A percentile compares a stretch with the other conserved stretches of the same genome.
Evolutionary conservation across 2,888 invertebrate genomes (phyloP).

Genomic region (Copidosoma aretas): DNA sequence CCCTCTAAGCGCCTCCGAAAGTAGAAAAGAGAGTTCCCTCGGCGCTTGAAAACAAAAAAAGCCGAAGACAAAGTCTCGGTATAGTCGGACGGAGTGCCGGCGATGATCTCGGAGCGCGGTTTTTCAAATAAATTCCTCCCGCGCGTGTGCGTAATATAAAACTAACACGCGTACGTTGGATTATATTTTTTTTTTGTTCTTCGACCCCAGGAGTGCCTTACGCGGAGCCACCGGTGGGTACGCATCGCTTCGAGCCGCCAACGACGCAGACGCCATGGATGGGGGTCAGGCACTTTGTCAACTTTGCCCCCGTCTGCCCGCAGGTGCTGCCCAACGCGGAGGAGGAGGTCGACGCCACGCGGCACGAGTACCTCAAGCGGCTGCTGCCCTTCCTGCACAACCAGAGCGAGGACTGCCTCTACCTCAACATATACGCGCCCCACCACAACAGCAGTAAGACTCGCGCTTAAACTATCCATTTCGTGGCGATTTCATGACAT

Average conservation of each 20-base stretch:
- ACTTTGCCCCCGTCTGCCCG: constrained; percentile 84
- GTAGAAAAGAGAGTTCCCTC: not conserved
- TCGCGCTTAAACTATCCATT: not conserved
- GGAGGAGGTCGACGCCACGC: constrained; percentile 68
- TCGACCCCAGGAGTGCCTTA: constrained; percentile 72
- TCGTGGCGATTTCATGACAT: not conserved
- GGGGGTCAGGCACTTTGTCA: constrained; percentile 72
- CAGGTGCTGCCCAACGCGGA: constrained; percentile 77
- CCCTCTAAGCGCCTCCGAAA: not conserved
- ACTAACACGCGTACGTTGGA: too few species aligned
- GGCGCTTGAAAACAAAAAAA: not conserved
- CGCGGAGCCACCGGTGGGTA: constrained; percentile 79
- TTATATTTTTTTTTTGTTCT: not conserved
- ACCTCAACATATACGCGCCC: constrained; percentile 91
- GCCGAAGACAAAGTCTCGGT: not conserved
- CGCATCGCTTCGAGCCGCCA: constrained; percentile 84
- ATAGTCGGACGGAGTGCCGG: too few species aligned
- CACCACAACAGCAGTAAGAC: constrained; percentile 61
- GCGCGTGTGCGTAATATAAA: too few species aligned
- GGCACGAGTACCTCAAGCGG: constrained; percentile 75
- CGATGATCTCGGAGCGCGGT: not conserved
- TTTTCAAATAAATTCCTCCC: too few species aligned
- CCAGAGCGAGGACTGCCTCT: constrained; percentile 87
- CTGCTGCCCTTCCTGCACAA: constrained; percentile 74
- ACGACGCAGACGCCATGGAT: constrained; percentile 84